Base-by-base conservation (phyloP, 2,113 vertebrate species). In the Tachysurus fulvidraco region DNA sequence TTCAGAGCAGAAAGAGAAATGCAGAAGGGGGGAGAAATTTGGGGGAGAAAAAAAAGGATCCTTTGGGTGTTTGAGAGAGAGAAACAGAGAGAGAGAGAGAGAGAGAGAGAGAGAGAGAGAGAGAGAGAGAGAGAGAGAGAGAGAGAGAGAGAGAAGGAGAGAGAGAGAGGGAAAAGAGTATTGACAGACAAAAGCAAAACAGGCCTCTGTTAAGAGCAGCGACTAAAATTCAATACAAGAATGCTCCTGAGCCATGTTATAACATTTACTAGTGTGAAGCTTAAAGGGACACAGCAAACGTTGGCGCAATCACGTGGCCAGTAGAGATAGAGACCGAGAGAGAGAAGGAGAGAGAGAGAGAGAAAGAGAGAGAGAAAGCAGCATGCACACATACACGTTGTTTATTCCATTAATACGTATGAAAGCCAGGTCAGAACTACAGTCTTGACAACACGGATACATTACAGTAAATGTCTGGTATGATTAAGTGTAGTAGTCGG, bases 1-100 rank as follows among this genome's bases (percentile, higher is more conserved):
- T 85, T 59, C 57, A 84, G 23, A 83, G 81, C 64, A 88, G 54
- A 84, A 73, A 80, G 77, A 85, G 80, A 84, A 80, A 60, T 50
- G 44, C 74, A 80, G 19, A 77, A 28, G 21, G 14, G 19, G 19
- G 46, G 57, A 25, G n/a, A 54, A 67, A 67, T 54, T 78, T 54
- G 21, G 30, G 23, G 23, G 52, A 19, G 19, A 17, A 59, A 76
- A 19, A 25, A 81, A 71, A 21, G 44, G 19, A 14, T 30, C 36
- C 25, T 11, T 36, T 36, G 76, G 59, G 17, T 41, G n/a, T 69
- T 80, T 57, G 59, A 21, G 28, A n/a, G 59, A 81, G 21, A 64
- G n/a, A 78, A 9, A 76, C 36, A 80, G 67, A 77, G 46, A 86
- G 13, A 71, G 19, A 36, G 36, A 36, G 36, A 36, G 36, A 1